Evolutionary conservation across 2,113 vertebrate species (phyloP), one percentile per base, ranked within the genome.

Genomic region (Epinephelus moara): DNA sequence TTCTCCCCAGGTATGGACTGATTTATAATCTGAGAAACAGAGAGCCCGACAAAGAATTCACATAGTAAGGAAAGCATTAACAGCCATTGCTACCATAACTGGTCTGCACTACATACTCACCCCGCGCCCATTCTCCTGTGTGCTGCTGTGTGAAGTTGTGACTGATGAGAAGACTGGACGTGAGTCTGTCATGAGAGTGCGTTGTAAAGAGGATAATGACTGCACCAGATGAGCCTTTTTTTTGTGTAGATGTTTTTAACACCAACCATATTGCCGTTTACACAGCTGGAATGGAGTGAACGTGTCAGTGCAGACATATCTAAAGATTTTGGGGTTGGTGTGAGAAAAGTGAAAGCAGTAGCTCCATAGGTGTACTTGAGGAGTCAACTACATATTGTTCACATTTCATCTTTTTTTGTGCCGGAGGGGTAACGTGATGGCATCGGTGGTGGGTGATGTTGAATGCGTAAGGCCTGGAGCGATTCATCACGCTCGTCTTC

Each of bases 401-500:
- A 88, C 85, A 90, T 94, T 95, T 95, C 88, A 91, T 6, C 77
- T 81, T 75, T 52, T 75, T 62, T 37, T 33, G 30, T 62, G 77
- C 68, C 40, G 13, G 57, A 86, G 64, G 71, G 61, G 63, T 45
- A 67, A 76, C 10, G 30, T 78, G 89, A 67, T 70, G 85, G 56
- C 3, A 9, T 68, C 23, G 1, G 17, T 14, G 61, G 30, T 66
- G 64, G 50, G 52, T 45, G 72, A 60, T 50, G 63, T 45, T 37
- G 30, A 47, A 76, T 74, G 93, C 72, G 55, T 45, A 92, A 93
- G 96, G 96, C 94, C 95, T 90, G 93, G 94, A 95, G 92, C 91
- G 90, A 98, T 98, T 97, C 93, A 97, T 96, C 96, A 97, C 96
- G 95, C 96, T 96, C 94, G 68, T 96, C 96, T 89, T 90, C 72